Percentiles rank a stretch among this genome's conserved stretches.
phyloP scores from a whole-genome alignment of 2,797 vertebrate species.

The Spheniscus humboldti region DNA sequence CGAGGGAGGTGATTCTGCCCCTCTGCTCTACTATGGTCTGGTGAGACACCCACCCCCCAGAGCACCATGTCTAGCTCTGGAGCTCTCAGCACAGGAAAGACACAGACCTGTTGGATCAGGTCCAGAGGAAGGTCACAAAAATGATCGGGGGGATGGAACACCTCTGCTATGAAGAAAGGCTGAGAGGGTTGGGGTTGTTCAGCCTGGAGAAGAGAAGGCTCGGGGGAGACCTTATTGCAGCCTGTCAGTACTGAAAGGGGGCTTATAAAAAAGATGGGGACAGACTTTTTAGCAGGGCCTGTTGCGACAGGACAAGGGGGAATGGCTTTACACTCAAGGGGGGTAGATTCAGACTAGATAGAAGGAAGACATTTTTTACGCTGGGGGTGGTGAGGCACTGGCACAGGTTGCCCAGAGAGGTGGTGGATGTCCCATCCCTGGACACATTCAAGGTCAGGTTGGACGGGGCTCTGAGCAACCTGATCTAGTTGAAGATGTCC shows the following conservation, averaged over 20 bases:
- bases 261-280: not conserved
- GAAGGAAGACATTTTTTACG: not conserved
- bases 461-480: not conserved
- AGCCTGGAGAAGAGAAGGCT: not conserved
- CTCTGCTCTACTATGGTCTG: not conserved
- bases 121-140: not conserved
- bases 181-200: not conserved
- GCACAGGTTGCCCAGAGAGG: not conserved
- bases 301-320: too few relatives aligned
- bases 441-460: not conserved
- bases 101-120: not conserved
- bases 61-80: not conserved
- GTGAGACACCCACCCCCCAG: not conserved
- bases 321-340: not conserved
- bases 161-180: not conserved
- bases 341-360: too few relatives aligned
- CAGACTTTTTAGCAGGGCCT: not conserved
- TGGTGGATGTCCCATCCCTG: too few relatives aligned
- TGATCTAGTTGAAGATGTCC: too few relatives aligned
- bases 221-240: rapidly evolving
- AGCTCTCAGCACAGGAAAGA: not conserved
- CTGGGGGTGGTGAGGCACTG: not conserved
- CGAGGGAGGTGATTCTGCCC: not conserved
- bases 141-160: not conserved
- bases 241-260: not conserved